Evolutionary conservation across 2,797 vertebrate species (phyloP).

Genomic region (Enteromius fasciolatus): DNA sequence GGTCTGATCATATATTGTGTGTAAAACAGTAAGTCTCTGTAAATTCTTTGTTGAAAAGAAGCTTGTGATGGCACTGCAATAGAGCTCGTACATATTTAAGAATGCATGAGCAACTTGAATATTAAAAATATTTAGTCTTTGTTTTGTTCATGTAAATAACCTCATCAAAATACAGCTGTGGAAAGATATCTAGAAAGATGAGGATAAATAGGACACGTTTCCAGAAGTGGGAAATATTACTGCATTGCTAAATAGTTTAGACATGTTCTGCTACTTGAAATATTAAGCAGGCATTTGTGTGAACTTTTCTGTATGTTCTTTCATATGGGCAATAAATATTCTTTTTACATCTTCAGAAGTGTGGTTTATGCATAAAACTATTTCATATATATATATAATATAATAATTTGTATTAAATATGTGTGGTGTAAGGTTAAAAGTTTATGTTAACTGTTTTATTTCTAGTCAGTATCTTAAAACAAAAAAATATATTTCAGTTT

Average conservation of each 20-base stretch:
- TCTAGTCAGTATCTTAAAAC: not conserved
- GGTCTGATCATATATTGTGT: slow-evolving; percentile 56
- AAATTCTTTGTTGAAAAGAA: slow-evolving; percentile 62
- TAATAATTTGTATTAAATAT: not conserved
- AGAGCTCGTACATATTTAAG: slow-evolving; percentile 68
- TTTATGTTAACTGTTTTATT: not conserved
- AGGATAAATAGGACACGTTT: slow-evolving; percentile 56
- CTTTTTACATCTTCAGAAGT: slow-evolving; percentile 65
- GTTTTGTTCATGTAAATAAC: slow-evolving; percentile 69
- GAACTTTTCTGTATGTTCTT: slow-evolving; percentile 77
- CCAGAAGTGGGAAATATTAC: slow-evolving; percentile 49
- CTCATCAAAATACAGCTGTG: slow-evolving; percentile 66
- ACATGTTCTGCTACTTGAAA: slow-evolving; percentile 61
- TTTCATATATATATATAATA: too few relatives aligned
- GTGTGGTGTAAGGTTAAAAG: not conserved
- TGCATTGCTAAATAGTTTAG: slow-evolving; percentile 57
- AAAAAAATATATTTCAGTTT: not conserved
- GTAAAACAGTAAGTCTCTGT: slow-evolving; percentile 64
- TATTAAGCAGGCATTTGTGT: slow-evolving; percentile 67
- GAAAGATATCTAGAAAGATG: slow-evolving; percentile 65
- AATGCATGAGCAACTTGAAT: slow-evolving; percentile 74
- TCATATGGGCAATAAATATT: slow-evolving; percentile 83
- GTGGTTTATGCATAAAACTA: not conserved
- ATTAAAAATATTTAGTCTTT: slow-evolving; percentile 67
- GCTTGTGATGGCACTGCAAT: slow-evolving; percentile 66